phyloP scores from a whole-genome alignment of 2,797 vertebrate genomes.

The Sebastes oblongus region DNA sequence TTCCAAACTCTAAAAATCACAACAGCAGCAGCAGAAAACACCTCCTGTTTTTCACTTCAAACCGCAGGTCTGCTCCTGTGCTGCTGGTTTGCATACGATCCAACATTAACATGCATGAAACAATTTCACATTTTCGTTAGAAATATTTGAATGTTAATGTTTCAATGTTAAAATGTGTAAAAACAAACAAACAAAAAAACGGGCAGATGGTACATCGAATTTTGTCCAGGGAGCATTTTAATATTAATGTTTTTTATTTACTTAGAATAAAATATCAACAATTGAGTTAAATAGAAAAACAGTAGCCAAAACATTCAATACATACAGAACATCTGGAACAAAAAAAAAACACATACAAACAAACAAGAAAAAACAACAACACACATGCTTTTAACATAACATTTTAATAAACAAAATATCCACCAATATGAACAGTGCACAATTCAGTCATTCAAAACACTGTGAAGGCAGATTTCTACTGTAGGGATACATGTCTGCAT shows the following conservation, averaged over 20 bases:
- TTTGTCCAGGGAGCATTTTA: conserved; percentile 36
- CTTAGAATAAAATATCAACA: background rate
- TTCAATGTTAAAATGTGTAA: background rate
- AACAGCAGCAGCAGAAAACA: conserved; percentile 36
- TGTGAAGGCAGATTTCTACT: background rate
- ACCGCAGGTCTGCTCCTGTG: conserved; percentile 6
- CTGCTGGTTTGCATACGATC: conserved; percentile 20
- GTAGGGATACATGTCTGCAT: background rate
- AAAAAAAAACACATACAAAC: conserved; percentile 1
- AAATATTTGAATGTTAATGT: conserved; percentile 24
- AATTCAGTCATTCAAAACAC: background rate
- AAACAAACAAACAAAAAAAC: conserved; percentile 1
- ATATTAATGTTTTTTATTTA: conserved; percentile 35
- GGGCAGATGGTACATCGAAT: background rate
- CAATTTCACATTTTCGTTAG: conserved; percentile 23
- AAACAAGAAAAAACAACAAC: background rate
- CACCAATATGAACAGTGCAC: background rate
- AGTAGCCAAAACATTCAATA: background rate
- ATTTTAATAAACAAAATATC: conserved; percentile 1
- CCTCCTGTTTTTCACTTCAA: conserved; percentile 3
- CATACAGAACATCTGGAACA: background rate
- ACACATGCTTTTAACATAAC: background rate
- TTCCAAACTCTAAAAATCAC: conserved; percentile 54
- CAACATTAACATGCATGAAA: conserved; percentile 1
- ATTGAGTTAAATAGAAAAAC: background rate